A percentile compares a stretch with the other conserved stretches of the same genome.
Evolutionary conservation across 2,888 invertebrate genomes (phyloP).

Genomic region (Yponomeuta malinellus): DNA sequence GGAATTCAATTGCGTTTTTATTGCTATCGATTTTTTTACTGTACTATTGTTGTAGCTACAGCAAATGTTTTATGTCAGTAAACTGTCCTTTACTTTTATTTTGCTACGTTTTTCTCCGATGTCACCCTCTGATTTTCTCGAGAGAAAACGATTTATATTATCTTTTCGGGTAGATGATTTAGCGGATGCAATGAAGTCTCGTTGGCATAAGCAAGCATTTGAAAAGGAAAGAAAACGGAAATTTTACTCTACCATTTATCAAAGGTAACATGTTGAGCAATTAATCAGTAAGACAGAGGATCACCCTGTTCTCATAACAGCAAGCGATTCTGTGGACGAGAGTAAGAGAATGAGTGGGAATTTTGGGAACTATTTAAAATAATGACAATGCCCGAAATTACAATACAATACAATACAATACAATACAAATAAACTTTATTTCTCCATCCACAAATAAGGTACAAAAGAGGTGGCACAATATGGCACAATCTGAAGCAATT

Average conservation of each 20-base stretch:
- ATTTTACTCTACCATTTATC: slow-evolving; percentile 30
- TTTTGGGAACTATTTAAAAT: no score
- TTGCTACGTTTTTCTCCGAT: no score
- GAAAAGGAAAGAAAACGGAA: not conserved
- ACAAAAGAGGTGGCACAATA: no score
- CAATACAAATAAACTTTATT: no score
- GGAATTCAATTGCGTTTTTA: not conserved
- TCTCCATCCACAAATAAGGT: no score
- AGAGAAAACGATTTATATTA: not conserved
- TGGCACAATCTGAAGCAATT: no score
- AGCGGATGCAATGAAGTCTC: not conserved
- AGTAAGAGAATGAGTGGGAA: not conserved
- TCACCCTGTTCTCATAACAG: slow-evolving; percentile 36
- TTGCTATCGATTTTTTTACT: not conserved
- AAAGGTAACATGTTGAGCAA: slow-evolving; percentile 39
- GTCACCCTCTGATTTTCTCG: not conserved
- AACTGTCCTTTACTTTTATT: no score
- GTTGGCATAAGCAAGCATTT: not conserved
- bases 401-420: no score
- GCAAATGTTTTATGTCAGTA: no score
- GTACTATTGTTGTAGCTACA: no score
- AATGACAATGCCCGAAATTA: no score
- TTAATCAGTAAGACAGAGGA: slow-evolving; percentile 56
- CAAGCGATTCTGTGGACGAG: slow-evolving; percentile 22
- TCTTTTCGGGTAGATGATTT: not conserved